Conservation (phyloP, 2,113 vertebrate genomes). For the Lampris incognitus region DNA sequence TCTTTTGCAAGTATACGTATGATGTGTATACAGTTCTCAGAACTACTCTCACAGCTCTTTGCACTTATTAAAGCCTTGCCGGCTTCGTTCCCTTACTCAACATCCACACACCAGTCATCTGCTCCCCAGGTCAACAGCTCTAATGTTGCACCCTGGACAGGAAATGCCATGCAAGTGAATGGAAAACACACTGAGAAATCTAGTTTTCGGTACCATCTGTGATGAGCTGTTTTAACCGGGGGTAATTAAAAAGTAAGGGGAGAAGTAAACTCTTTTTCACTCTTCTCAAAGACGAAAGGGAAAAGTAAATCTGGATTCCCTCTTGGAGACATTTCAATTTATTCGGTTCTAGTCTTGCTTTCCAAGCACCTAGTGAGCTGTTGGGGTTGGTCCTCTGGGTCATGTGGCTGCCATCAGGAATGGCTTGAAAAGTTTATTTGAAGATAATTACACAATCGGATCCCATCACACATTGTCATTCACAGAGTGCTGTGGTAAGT, state of each 20-base stretch:
- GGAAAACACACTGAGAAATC: constrained; percentile 11
- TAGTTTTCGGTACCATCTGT: background rate
- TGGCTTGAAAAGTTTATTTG: constrained; percentile 29
- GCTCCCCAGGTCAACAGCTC: constrained; percentile 33
- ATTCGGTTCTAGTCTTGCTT: background rate
- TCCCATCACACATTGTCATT: background rate
- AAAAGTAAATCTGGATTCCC: too few relatives aligned
- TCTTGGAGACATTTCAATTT: too few relatives aligned
- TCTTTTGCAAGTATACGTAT: constrained; percentile 13
- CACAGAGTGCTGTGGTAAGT: constrained; percentile 24
- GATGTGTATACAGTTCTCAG: constrained; percentile 48
- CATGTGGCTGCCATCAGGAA: constrained; percentile 42
- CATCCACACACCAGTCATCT: too few relatives aligned
- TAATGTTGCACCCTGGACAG: constrained; percentile 1
- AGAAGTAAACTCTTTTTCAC: background rate
- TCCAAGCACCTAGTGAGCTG: background rate
- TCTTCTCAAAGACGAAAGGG: too few relatives aligned
- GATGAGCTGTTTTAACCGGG: background rate
- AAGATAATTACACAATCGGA: constrained; percentile 37
- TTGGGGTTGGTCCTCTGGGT: background rate
- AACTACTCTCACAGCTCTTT: constrained; percentile 43
- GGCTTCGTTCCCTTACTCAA: constrained; percentile 14
- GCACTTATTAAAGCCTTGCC: constrained; percentile 43
- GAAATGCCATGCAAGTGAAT: constrained; percentile 20
- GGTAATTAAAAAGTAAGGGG: background rate